Evolutionary conservation across 2,797 vertebrate genomes (phyloP), one percentile per base, ranked within the genome.

Genomic region (Coluber constrictor): DNA sequence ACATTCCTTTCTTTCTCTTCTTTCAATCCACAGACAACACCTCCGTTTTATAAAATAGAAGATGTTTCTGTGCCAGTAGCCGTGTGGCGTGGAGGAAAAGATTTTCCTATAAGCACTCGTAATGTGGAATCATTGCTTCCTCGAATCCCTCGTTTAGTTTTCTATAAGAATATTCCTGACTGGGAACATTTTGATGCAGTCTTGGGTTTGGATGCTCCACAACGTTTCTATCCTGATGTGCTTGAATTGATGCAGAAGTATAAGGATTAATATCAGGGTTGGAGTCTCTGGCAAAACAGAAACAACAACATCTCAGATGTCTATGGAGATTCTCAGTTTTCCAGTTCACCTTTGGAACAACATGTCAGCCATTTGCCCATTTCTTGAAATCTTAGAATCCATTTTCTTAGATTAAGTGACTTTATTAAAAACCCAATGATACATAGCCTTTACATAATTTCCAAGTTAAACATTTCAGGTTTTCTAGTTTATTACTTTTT

Each of bases 181-280:
- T 99, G 98, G 98, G 98, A 99, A 57, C 98, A 99, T 93, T 94
- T 98, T 95, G 98, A 99, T 93, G 98, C 98, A 47, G 98, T 99
- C 90, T 99, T 98, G 98, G 98, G 98, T 4, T 94, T 99, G 7
- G 98, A 99, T 0, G 98, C 98, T n/a, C 97, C 98, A 0, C 88
- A 98, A 27, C 95, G 98, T 74, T 97, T 99, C 96, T 99, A 98
- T 87, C 96, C 95, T 1, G 95, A 98, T 90, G 98, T 99, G 79
- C 96, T 99, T 92, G 96, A 97, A 90, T 96, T 99, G 91, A 97
- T 99, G 98, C 11, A 90, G n/a, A 79, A 90, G 23, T 79, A 56
- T 32, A 90, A 90, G 37, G 7, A 60, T 63, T 51, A 51, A 89
- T 63, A 43, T 61, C 9, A 89, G 25, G 88, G 3, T 23, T 43